Evolutionary conservation across 2,797 vertebrate genomes (phyloP).

Genomic region (Pipistrellus pipistrellus): DNA sequence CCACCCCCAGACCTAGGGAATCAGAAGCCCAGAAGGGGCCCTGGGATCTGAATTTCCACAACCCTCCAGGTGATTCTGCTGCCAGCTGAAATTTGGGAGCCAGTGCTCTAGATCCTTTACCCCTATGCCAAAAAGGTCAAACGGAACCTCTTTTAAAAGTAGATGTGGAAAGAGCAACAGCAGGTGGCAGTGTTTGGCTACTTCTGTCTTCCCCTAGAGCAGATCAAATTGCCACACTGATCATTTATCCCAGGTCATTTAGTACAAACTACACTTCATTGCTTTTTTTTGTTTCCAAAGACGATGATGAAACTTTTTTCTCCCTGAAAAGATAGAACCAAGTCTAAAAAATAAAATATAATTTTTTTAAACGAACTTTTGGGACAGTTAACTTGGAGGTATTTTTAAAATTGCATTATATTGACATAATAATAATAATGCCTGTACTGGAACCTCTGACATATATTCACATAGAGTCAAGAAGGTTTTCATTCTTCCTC

Average conservation of each 20-base stretch:
- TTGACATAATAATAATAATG: background rate
- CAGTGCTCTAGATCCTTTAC: rapidly evolving
- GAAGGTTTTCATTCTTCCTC: background rate
- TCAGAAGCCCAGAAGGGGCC: rapidly evolving
- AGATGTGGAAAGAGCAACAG: conserved; percentile 40
- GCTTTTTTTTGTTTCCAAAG: background rate
- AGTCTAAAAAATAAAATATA: conserved; percentile 1
- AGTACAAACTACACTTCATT: background rate
- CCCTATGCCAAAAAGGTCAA: background rate
- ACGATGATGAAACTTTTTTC: background rate
- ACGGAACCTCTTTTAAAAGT: background rate
- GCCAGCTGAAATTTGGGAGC: background rate
- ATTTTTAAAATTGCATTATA: background rate
- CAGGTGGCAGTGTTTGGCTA: conserved; percentile 80
- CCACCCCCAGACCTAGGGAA: background rate
- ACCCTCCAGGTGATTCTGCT: background rate
- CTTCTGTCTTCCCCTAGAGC: background rate
- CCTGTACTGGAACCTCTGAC: background rate
- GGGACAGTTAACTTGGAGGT: background rate
- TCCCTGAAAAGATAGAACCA: background rate
- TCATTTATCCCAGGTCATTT: background rate
- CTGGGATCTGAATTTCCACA: background rate
- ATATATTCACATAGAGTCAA: background rate
- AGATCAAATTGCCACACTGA: background rate
- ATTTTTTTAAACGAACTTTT: background rate